A percentile compares a stretch with the other conserved stretches of the same genome.
phyloP scores from a whole-genome alignment of 92 coral and sea anemone species.

The Bergia puertoricense region DNA sequence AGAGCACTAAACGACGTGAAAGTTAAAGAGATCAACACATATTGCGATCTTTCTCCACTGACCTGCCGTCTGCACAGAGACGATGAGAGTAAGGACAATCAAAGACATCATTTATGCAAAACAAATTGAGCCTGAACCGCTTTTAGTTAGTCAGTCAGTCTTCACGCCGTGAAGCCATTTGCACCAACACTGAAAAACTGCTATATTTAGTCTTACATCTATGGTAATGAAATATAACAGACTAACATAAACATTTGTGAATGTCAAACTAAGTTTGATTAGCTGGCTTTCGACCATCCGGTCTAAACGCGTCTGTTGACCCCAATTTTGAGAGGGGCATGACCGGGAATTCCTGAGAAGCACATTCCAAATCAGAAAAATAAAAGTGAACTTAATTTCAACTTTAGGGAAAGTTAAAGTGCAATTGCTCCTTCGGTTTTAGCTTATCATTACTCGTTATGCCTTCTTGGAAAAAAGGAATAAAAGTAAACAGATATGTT shows the following conservation, averaged over 20 bases:
- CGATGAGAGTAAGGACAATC: background rate
- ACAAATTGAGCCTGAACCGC: background rate
- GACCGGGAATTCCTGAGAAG: background rate
- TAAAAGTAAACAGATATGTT: background rate
- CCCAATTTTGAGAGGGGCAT: background rate
- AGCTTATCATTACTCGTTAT: background rate
- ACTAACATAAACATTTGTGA: background rate
- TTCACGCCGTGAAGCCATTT: background rate
- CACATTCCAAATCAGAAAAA: background rate
- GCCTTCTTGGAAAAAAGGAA: background rate
- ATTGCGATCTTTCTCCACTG: background rate
- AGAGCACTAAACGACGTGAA: background rate
- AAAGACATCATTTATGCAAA: background rate
- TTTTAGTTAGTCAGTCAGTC: background rate
- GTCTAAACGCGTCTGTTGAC: background rate
- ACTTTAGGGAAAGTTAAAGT: too few relatives aligned
- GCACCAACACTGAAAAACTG: background rate
- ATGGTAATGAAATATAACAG: background rate
- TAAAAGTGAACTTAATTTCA: background rate
- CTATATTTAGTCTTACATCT: background rate
- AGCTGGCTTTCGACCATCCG: background rate
- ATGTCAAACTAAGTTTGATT: background rate
- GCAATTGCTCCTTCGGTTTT: background rate
- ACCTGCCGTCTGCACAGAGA: background rate
- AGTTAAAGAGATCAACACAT: too few relatives aligned